A percentile compares a stretch with the other conserved stretches of the same genome.
Evolutionary conservation across 2,113 vertebrate genomes (phyloP).

Genomic region (Oenanthe oenanthe): DNA sequence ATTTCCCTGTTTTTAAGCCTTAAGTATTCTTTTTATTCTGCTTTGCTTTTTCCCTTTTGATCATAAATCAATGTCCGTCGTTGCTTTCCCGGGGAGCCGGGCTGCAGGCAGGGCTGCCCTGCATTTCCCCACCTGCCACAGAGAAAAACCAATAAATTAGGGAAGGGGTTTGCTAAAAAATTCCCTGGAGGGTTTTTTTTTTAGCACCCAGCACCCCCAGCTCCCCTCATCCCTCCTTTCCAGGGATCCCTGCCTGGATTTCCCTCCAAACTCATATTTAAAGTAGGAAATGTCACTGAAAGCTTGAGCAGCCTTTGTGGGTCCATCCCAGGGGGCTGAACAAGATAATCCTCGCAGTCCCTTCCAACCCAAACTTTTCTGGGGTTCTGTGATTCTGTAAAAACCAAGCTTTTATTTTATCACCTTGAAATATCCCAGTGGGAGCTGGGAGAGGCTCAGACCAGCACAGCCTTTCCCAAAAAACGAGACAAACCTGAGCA

Average conservation of each 20-base stretch:
- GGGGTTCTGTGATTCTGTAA: background rate
- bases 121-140: background rate
- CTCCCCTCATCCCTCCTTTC: background rate
- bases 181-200: accelerated
- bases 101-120: background rate
- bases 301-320: background rate
- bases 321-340: background rate
- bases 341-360: background rate
- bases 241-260: background rate
- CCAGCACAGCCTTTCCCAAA: background rate
- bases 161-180: background rate
- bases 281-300: background rate
- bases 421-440: accelerated
- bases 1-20: conserved; percentile 53
- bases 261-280: accelerated
- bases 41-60: conserved; percentile 53
- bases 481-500: too few species aligned
- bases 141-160: background rate
- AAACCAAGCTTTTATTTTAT: background rate
- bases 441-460: background rate
- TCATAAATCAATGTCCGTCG: conserved; percentile 67
- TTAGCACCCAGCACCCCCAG: background rate
- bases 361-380: background rate
- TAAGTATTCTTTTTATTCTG: conserved; percentile 69
- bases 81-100: background rate